These are phyloP conservation scores for Microcebus jonahi DNA, from an alignment of 2,113 vertebrate species.

Conservation along the genomic window DNA sequence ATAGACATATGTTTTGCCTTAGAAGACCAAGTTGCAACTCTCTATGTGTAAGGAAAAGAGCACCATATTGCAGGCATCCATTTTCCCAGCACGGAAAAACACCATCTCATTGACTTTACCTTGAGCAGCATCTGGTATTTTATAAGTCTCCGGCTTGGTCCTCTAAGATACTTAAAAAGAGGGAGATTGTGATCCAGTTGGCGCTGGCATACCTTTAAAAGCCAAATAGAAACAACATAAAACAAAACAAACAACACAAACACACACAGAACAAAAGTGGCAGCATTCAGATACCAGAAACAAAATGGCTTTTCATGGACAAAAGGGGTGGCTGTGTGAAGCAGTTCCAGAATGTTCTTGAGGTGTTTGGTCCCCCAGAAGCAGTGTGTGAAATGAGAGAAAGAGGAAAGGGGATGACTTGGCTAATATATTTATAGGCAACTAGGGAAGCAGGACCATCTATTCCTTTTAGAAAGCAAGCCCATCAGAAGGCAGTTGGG, in stretches of 20 bases:
- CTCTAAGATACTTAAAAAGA: conserved; percentile 68
- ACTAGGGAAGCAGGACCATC: not conserved
- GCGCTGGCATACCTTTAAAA: conserved; percentile 73
- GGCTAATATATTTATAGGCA: not conserved
- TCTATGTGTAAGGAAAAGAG: too few relatives aligned
- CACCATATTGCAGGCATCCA: not conserved
- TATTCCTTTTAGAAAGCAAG: not conserved
- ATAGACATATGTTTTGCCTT: not conserved
- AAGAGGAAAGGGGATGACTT: not conserved
- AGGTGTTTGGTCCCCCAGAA: not conserved
- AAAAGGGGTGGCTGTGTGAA: not conserved
- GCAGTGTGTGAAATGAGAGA: not conserved
- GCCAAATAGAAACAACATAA: conserved; percentile 14
- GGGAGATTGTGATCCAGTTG: conserved; percentile 65
- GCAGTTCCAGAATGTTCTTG: not conserved
- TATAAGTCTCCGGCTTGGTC: conserved; percentile 68
- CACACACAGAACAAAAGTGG: not conserved
- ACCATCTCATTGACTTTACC: conserved; percentile 24
- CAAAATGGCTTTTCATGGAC: rapidly evolving
- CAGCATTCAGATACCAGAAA: not conserved
- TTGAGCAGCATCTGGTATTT: conserved; percentile 72
- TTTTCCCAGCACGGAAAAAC: not conserved
- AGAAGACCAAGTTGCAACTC: not conserved
- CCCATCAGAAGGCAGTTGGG: not conserved
- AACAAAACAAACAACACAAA: not conserved